A percentile compares a stretch with the other conserved stretches of the same genome.
Conservation (phyloP, 2,797 vertebrate species). For the Silurus aristotelis region DNA sequence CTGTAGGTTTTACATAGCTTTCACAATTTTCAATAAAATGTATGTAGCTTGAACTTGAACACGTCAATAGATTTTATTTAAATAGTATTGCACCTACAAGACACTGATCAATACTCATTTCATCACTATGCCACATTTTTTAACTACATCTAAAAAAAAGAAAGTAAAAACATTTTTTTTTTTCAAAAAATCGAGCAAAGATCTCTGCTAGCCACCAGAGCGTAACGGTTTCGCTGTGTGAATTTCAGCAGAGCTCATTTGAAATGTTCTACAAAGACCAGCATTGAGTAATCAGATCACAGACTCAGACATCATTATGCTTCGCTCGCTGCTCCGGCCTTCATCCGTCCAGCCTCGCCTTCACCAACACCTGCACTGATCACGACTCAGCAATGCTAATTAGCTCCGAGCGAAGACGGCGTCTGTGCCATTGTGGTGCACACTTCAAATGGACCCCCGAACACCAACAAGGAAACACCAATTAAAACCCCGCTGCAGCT, state of each 20-base stretch:
- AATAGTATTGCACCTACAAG: not conserved
- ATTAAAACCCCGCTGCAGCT: constrained; percentile 35
- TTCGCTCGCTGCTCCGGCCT: constrained; percentile 15
- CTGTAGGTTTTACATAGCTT: not conserved
- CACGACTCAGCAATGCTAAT: constrained; percentile 43
- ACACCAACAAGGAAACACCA: constrained; percentile 23
- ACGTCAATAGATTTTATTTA: not conserved
- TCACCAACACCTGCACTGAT: constrained; percentile 35
- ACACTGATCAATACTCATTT: not conserved
- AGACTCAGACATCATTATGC: constrained; percentile 26
- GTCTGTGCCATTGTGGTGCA: not conserved
- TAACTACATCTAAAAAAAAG: not conserved
- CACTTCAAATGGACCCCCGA: constrained; percentile 21
- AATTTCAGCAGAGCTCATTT: not conserved
- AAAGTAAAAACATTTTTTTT: not conserved
- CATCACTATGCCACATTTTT: not conserved
- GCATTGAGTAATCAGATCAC: constrained; percentile 11
- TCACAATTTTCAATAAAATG: not conserved
- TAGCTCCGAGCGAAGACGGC: constrained; percentile 21
- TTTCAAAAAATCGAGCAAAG: not conserved
- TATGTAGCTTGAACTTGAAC: not conserved
- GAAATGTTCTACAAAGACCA: not conserved
- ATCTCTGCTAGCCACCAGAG: not conserved
- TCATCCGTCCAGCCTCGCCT: constrained; percentile 30
- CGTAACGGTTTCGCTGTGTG: not conserved